Evolutionary conservation across 2,797 vertebrate genomes (phyloP).

Genomic region (Anisognathus igniventris): DNA sequence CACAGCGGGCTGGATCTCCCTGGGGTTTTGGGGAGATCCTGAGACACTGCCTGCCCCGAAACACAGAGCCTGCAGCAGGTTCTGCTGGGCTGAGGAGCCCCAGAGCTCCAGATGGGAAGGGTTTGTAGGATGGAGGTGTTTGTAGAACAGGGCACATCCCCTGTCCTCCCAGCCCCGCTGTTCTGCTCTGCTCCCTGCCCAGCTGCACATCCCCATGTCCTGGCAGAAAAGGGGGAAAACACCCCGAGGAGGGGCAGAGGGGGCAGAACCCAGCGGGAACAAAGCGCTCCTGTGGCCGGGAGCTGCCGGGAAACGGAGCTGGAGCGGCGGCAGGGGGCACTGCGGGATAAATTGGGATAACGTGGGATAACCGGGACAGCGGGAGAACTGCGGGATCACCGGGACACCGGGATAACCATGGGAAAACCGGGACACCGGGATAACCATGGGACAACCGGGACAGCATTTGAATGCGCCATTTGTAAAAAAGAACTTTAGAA

Average conservation of each 20-base stretch:
- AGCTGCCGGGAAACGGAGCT: not conserved
- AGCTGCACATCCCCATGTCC: not conserved
- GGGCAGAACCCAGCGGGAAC: not conserved
- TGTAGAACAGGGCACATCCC: not conserved
- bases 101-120: fast-evolving
- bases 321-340: constrained; percentile 8
- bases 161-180: fast-evolving
- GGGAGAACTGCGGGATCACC: no score
- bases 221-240: not conserved
- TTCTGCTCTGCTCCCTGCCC: not conserved
- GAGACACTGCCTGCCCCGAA: not conserved
- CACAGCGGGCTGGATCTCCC: not conserved
- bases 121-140: not conserved
- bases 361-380: not conserved
- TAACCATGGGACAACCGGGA: not conserved
- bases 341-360: not conserved
- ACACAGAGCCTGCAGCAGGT: not conserved
- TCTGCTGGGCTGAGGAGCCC: not conserved
- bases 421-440: no score
- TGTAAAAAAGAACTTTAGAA: not conserved
- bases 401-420: not conserved
- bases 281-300: not conserved
- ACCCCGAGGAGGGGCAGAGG: not conserved
- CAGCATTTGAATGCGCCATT: not conserved
- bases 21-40: not conserved